Evolutionary conservation across 2,113 vertebrate genomes (phyloP).

Genomic region (Bagarius yarrelli): DNA sequence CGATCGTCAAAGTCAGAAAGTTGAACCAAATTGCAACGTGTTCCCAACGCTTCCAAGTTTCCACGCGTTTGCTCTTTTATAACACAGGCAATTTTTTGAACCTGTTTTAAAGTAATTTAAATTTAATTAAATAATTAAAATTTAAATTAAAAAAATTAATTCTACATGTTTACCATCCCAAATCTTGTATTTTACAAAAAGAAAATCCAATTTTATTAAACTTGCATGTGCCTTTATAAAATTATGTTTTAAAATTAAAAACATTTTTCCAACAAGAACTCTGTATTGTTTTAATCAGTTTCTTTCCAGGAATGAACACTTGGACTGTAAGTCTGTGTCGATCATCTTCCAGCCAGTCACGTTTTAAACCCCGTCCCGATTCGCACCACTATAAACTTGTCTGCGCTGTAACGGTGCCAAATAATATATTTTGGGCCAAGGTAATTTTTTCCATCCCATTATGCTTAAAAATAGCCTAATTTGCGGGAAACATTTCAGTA

Average conservation of each 20-base stretch:
- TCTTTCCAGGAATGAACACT: background rate
- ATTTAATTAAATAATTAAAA: no score
- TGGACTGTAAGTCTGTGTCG: background rate
- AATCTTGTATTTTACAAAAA: background rate
- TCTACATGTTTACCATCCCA: background rate
- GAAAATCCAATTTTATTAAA: no score
- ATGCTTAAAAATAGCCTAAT: constrained; percentile 25
- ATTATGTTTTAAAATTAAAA: background rate
- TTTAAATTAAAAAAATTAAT: background rate
- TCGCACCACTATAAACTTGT: background rate
- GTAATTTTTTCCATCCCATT: constrained; percentile 6
- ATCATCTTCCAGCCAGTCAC: background rate
- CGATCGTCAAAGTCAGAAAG: background rate
- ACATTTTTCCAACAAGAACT: background rate
- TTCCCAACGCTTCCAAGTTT: background rate
- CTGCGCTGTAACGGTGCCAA: constrained; percentile 14
- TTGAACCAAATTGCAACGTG: background rate
- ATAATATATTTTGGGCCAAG: constrained; percentile 8
- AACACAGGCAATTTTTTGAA: no score
- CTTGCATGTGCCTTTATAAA: background rate
- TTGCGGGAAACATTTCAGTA: constrained; percentile 22
- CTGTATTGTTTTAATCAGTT: background rate
- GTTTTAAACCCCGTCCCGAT: background rate
- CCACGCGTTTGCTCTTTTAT: background rate
- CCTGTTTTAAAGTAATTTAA: no score